These are phyloP conservation scores for Copidosoma aretas DNA, from an alignment of 2,888 invertebrate genomes.

Conservation along the genomic window DNA sequence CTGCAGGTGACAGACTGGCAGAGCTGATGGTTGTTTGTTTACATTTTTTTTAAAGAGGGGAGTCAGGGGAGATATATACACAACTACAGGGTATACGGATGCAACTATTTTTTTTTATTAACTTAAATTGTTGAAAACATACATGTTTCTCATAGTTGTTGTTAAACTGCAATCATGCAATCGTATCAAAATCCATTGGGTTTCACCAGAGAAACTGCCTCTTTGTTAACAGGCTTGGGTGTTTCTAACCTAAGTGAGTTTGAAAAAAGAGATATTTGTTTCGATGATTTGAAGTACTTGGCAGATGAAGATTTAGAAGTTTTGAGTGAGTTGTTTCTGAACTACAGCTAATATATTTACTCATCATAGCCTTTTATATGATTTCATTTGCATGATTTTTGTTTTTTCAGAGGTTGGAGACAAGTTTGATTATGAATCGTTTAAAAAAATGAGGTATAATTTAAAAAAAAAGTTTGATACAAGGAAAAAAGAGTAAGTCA, in stretches of 20 bases:
- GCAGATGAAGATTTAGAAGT: conserved; percentile 28
- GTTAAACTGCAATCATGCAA: background rate
- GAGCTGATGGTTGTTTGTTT: too few relatives aligned
- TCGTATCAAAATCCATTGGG: conserved; percentile 27
- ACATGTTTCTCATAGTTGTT: too few relatives aligned
- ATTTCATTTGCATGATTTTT: background rate
- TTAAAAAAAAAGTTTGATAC: conserved; percentile 19
- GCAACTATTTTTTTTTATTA: too few relatives aligned
- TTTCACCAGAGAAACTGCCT: conserved; percentile 26
- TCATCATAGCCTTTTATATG: too few relatives aligned
- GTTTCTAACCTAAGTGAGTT: conserved; percentile 31
- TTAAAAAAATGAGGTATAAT: conserved; percentile 15
- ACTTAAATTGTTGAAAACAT: too few relatives aligned
- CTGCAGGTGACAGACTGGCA: too few relatives aligned
- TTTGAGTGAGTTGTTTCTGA: conserved; percentile 17
- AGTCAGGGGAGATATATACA: too few relatives aligned
- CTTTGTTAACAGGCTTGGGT: conserved; percentile 27
- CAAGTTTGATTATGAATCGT: conserved; percentile 27
- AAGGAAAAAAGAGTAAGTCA: conserved; percentile 6
- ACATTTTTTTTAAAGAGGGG: too few relatives aligned
- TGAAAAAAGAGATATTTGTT: conserved; percentile 23
- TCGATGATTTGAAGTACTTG: conserved; percentile 32
- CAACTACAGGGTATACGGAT: too few relatives aligned
- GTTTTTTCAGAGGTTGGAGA: conserved; percentile 23
- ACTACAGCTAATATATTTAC: too few relatives aligned